Conservation (phyloP, 1,140 invertebrate species). For the Psix sp. region DNA sequence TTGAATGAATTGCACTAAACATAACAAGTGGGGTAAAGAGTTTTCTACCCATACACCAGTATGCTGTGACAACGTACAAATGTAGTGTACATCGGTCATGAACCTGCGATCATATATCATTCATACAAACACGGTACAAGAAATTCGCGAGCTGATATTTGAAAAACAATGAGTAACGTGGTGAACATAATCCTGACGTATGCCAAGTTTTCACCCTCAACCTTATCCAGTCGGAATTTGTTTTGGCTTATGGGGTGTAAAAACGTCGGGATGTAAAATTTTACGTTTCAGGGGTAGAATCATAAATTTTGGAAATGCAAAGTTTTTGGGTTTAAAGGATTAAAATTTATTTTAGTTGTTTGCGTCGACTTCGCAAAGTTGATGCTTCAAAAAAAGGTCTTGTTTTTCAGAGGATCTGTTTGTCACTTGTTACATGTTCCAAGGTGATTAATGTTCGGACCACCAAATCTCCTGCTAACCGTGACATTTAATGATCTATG, state of each 20-base stretch:
- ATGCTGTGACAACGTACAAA: neutral
- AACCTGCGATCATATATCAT: constrained; percentile 7
- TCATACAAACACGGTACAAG: neutral
- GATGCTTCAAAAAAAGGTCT: neutral
- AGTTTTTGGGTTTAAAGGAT: constrained; percentile 17
- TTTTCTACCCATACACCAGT: too few relatives aligned
- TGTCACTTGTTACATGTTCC: constrained; percentile 24
- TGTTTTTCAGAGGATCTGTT: constrained; percentile 11
- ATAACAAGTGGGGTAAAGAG: constrained; percentile 28
- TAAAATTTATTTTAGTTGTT: constrained; percentile 40
- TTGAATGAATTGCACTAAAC: too few relatives aligned
- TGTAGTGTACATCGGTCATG: constrained; percentile 18
- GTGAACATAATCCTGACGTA: constrained; percentile 22
- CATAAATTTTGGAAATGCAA: constrained; percentile 21
- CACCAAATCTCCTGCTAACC: too few relatives aligned
- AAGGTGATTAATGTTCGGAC: constrained; percentile 9
- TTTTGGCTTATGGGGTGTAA: constrained; percentile 40
- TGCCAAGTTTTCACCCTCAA: constrained; percentile 9
- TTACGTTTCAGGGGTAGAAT: constrained; percentile 6
- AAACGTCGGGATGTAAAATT: constrained; percentile 18
- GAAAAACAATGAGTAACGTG: constrained; percentile 26
- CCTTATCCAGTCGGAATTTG: constrained; percentile 12
- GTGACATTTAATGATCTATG: too few relatives aligned
- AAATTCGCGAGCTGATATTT: constrained; percentile 8
- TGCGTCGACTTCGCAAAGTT: constrained; percentile 14